A percentile compares a stretch with the other conserved stretches of the same genome.
These are phyloP conservation scores for Thyatira batis DNA, from an alignment of 2,888 invertebrate species.

Conservation along the genomic window DNA sequence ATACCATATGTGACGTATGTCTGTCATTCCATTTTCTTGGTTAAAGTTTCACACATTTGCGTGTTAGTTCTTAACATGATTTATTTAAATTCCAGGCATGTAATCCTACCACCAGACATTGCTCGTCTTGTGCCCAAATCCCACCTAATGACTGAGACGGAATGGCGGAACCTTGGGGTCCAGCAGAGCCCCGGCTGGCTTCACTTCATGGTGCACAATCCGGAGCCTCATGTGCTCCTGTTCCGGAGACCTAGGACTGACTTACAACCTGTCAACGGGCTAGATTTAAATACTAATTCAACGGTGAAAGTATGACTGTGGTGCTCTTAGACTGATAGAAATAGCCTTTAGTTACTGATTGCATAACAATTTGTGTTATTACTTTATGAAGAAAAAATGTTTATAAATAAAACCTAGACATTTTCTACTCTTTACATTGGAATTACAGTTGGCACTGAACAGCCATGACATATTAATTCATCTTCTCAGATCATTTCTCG, in stretches of 20 bases:
- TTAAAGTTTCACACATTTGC: background rate
- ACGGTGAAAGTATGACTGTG: slow-evolving; percentile 57
- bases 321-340: slow-evolving; percentile 19
- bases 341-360: slow-evolving; percentile 16
- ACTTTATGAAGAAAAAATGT: too few relatives aligned
- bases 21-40: background rate
- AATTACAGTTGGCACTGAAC: too few relatives aligned
- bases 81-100: slow-evolving; percentile 85
- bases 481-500: too few relatives aligned
- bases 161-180: slow-evolving; percentile 97
- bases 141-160: slow-evolving; percentile 96
- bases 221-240: slow-evolving; percentile 93
- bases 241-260: slow-evolving; percentile 85
- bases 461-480: too few relatives aligned
- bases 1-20: background rate
- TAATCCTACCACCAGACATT: slow-evolving; percentile 92
- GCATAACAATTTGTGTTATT: background rate
- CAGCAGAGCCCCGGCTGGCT: slow-evolving; percentile 94
- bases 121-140: slow-evolving; percentile 93
- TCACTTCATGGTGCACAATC: slow-evolving; percentile 95
- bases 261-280: slow-evolving; percentile 52
- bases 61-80: background rate
- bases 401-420: too few relatives aligned
- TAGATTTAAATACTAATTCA: slow-evolving; percentile 55
- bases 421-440: background rate